These are phyloP conservation scores for Ecliptopera silaceata DNA, from an alignment of 2,888 invertebrate species.

Conservation along the genomic window DNA sequence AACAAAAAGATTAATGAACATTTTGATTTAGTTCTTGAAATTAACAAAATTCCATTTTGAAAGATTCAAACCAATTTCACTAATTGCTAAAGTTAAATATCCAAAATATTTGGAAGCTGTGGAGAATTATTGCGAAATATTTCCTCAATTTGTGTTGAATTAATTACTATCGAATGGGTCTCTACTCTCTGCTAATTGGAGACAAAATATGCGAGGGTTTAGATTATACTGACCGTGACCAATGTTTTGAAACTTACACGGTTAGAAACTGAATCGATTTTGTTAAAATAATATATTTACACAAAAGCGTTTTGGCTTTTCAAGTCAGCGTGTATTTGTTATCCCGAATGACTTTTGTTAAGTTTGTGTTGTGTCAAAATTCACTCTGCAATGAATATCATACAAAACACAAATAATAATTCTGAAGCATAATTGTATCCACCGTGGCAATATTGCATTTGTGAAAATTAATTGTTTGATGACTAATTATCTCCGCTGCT, in stretches of 20 bases:
- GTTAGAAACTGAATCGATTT: slow-evolving; percentile 2
- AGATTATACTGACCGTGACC: slow-evolving; percentile 22
- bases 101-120: slow-evolving; percentile 36
- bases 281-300: slow-evolving; percentile 3
- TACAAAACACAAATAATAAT: too few relatives aligned
- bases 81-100: slow-evolving; percentile 51
- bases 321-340: too few relatives aligned
- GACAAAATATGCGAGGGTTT: slow-evolving; percentile 34
- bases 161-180: slow-evolving; percentile 42
- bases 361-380: too few relatives aligned
- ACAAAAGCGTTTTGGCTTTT: too few relatives aligned
- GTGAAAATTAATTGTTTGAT: too few relatives aligned
- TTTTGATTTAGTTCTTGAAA: slow-evolving; percentile 42
- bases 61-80: slow-evolving; percentile 37
- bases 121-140: slow-evolving; percentile 42
- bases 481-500: too few relatives aligned
- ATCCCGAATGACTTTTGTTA: too few relatives aligned
- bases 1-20: slow-evolving; percentile 40
- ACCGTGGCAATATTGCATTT: too few relatives aligned
- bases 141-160: slow-evolving; percentile 41
- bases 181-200: slow-evolving; percentile 37
- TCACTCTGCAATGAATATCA: too few relatives aligned
- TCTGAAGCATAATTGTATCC: too few relatives aligned
- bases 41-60: slow-evolving; percentile 48
- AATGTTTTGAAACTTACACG: slow-evolving; percentile 10